Conservation (phyloP, 2,888 invertebrate genomes). For the Catonia carolina region DNA sequence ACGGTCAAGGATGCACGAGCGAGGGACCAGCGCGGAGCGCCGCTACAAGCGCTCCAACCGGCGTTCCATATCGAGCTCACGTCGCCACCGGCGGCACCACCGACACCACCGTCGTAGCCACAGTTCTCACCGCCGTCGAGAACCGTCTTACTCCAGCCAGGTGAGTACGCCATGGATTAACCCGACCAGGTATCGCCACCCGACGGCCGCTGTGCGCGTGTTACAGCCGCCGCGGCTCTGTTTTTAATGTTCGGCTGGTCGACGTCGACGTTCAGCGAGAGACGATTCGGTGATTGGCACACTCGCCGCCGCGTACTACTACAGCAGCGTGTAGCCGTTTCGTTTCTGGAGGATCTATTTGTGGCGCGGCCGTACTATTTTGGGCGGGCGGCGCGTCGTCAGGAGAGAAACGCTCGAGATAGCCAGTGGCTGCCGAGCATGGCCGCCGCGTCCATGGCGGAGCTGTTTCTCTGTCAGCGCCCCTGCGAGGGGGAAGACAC, state of each 20-base stretch:
- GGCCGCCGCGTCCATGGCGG: conserved; percentile 10
- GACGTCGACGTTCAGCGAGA: not conserved
- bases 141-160: conserved; percentile 30
- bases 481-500: conserved; percentile 4
- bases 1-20: conserved; percentile 56
- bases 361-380: conserved; percentile 2
- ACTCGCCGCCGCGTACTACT: too few relatives aligned
- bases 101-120: conserved; percentile 37
- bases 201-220: not conserved
- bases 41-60: conserved; percentile 81
- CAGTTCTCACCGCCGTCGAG: conserved; percentile 33
- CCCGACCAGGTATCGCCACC: conserved; percentile 8
- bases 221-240: too few relatives aligned
- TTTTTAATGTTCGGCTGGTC: too few relatives aligned
- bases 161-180: conserved; percentile 29
- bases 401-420: conserved; percentile 5
- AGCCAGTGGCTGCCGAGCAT: not conserved
- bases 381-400: conserved; percentile 16
- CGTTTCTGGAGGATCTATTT: too few relatives aligned
- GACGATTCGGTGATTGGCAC: not conserved
- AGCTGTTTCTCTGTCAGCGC: conserved; percentile 17
- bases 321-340: too few relatives aligned
- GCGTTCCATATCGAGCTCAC: conserved; percentile 70
- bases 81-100: conserved; percentile 45
- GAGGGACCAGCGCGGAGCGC: conserved; percentile 70